Evolutionary conservation across 2,113 vertebrate genomes (phyloP), one percentile per base, ranked within the genome.

Genomic region (Pseudopodoces humilis): DNA sequence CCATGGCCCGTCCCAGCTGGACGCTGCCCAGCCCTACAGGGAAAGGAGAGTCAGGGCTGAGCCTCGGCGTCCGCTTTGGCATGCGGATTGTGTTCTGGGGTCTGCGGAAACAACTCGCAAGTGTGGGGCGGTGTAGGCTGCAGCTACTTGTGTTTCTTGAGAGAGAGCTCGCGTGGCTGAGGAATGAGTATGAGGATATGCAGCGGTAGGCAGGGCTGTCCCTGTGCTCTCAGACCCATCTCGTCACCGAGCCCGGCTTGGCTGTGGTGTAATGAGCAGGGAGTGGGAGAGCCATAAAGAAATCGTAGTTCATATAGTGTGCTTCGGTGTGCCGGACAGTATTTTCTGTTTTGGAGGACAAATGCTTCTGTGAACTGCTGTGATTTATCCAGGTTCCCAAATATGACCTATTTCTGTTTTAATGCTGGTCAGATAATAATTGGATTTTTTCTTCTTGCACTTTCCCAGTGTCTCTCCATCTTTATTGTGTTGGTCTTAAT

Each of bases 81-180:
- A 1, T 23, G 3, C 39, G 6, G 12, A 3, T 47, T 17, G 43
- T 15, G 13, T 24, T 18, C 11, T 19, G 21, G 16, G 15, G 9
- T 9, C 22, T 30, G 43, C 4, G 12, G 69, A 22, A 46, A 7
- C 1, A 25, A 25, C 1, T 3, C 11, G 18, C 8, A 0, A 0
- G 10, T 30, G 12, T 1, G 16, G 27, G 44, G 10, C 30, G 30
- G 4, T 8, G n/a, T 28, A 15, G 46, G 24, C 24, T 52, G 7
- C 7, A 8, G 35, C 18, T 44, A 0, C 30, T 14, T 20, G 10
- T 6, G 19, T 30, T 24, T 27, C 62, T 35, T 10, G 43, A 75
- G 14, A 16, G 27, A 7, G 10, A 13, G 1, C 4, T 52, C 2
- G 4, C 5, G 0, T 7, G 50, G 20, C 37, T 28, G 46, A 56